Conservation (phyloP, 2,797 vertebrate species). For the Pseudochirops cupreus region DNA sequence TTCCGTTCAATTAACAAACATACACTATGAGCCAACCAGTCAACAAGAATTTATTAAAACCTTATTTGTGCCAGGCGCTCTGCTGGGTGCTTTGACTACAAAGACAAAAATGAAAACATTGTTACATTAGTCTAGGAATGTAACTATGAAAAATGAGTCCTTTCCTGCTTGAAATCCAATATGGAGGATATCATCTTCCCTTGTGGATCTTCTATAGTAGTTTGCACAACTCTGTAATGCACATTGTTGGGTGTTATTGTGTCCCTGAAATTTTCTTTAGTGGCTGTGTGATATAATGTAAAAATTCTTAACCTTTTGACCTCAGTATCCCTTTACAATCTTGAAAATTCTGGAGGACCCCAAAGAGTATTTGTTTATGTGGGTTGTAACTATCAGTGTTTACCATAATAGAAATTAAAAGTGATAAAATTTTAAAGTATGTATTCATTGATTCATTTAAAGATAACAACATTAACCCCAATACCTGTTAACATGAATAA, state of each 20-base stretch:
- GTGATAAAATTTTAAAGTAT: background rate
- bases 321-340: background rate
- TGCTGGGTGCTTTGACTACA: background rate
- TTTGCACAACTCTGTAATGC: background rate
- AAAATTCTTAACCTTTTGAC: background rate
- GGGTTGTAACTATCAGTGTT: background rate
- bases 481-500: background rate
- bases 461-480: background rate
- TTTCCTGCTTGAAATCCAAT: constrained; percentile 2
- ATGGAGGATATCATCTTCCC: constrained; percentile 62
- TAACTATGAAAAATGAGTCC: constrained; percentile 48
- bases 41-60: background rate
- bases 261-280: background rate
- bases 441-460: background rate
- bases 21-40: background rate
- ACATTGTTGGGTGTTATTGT: background rate
- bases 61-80: background rate
- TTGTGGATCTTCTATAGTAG: background rate
- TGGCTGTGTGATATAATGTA: background rate
- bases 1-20: background rate
- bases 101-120: background rate
- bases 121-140: background rate
- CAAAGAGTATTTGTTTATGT: background rate
- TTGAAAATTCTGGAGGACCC: background rate
- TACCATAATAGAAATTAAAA: background rate